These are phyloP conservation scores for Pangasius djambal DNA, from an alignment of 2,797 vertebrate species.

Conservation along the genomic window DNA sequence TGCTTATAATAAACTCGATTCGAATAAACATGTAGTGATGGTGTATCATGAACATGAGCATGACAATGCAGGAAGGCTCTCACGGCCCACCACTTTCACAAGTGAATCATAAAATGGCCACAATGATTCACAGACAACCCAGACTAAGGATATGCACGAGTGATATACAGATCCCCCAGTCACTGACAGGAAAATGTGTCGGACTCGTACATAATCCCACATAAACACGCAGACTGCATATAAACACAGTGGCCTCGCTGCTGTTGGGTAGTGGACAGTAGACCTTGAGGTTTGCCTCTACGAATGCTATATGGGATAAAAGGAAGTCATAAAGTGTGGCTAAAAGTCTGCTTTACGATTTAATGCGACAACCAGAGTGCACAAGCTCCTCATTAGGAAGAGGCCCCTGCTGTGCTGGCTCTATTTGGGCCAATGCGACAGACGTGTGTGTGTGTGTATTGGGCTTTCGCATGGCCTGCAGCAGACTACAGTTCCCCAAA, in stretches of 20 bases:
- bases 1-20: neutral
- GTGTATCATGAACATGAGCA: neutral
- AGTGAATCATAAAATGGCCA: conserved; percentile 27
- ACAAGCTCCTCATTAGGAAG: conserved; percentile 41
- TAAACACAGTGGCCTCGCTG: conserved; percentile 23
- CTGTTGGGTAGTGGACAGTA: neutral
- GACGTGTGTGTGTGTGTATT: conserved; percentile 24
- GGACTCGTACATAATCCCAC: conserved; percentile 15
- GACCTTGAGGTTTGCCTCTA: conserved; percentile 14
- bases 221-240: neutral
- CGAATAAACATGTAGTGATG: neutral
- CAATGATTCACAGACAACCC: conserved; percentile 26
- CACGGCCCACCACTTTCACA: conserved; percentile 23
- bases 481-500: neutral
- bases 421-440: conserved; percentile 36
- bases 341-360: conserved; percentile 52
- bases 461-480: conserved; percentile 29
- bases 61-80: neutral
- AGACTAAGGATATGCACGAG: conserved; percentile 16
- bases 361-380: conserved; percentile 47
- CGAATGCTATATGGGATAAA: conserved; percentile 30
- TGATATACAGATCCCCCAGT: conserved; percentile 20
- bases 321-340: conserved; percentile 48
- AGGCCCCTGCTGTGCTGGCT: conserved; percentile 42
- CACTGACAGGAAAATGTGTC: conserved; percentile 24